Percentiles rank a stretch among this genome's conserved stretches.
phyloP scores from a whole-genome alignment of 2,113 vertebrate species.

The Erythrocercus mccallii region DNA sequence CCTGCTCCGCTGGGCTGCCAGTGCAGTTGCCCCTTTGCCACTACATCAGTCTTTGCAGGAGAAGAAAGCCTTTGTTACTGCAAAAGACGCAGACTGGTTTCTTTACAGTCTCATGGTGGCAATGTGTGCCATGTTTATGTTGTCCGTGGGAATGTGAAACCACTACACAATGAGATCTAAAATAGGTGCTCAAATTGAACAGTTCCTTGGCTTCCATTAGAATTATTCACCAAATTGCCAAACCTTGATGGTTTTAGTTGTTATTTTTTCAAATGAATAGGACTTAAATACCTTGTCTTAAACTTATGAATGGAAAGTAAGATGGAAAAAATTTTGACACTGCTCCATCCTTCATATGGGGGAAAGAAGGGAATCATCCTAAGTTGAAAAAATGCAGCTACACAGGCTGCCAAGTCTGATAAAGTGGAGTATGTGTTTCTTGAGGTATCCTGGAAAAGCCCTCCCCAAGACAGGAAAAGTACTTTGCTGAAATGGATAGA shows the following conservation, averaged over 20 bases:
- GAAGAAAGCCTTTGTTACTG: background rate
- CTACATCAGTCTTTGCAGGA: background rate
- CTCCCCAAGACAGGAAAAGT: background rate
- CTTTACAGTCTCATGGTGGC: background rate
- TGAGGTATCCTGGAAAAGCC: background rate
- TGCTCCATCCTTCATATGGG: background rate
- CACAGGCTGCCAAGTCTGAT: background rate
- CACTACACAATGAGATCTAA: background rate
- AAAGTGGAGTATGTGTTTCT: background rate
- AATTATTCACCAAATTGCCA: background rate
- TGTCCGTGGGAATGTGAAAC: no score
- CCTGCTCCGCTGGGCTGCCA: rapidly evolving
- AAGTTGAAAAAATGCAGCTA: background rate
- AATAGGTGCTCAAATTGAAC: background rate
- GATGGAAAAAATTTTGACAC: background rate
- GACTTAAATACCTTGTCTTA: background rate
- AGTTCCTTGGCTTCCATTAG: background rate
- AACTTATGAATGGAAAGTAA: background rate
- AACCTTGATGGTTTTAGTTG: background rate
- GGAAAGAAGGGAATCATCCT: background rate
- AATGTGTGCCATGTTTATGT: no score
- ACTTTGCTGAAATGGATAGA: background rate
- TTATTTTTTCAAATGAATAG: background rate
- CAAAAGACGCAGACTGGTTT: background rate
- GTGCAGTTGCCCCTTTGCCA: background rate